phyloP scores from a whole-genome alignment of 2,797 vertebrate genomes.

The Trachurus trachurus region DNA sequence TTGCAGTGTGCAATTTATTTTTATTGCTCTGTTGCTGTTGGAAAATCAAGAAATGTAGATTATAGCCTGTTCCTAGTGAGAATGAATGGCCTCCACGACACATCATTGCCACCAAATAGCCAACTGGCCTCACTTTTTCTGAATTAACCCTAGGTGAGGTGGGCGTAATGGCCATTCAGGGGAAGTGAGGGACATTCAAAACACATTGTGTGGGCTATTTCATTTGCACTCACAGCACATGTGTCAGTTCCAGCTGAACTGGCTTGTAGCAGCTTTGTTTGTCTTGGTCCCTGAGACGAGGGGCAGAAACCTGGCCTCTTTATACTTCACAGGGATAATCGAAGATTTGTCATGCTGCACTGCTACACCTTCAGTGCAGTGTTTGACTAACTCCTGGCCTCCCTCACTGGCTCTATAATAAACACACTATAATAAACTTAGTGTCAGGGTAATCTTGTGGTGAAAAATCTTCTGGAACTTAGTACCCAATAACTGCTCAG shows the following conservation, averaged over 20 bases:
- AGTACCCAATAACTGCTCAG: conserved; percentile 51
- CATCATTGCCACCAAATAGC: conserved; percentile 70
- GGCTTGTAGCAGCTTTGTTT: conserved; percentile 67
- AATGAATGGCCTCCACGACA: conserved; percentile 61
- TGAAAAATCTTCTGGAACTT: conserved; percentile 61
- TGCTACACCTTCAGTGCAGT: conserved; percentile 62
- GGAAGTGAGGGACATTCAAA: conserved; percentile 74
- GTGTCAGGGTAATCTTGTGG: conserved; percentile 64
- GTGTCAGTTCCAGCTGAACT: conserved; percentile 73
- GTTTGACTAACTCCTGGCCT: conserved; percentile 42
- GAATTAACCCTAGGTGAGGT: conserved; percentile 73
- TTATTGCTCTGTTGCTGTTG: conserved; percentile 50
- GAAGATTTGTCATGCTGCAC: conserved; percentile 74
- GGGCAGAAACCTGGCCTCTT: conserved; percentile 57
- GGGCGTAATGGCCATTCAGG: conserved; percentile 70
- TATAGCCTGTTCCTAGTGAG: conserved; percentile 46
- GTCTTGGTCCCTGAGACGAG: conserved; percentile 62
- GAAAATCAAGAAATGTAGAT: conserved; percentile 66
- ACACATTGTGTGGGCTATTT: conserved; percentile 72
- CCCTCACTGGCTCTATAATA: conserved; percentile 33
- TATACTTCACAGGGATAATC: conserved; percentile 73
- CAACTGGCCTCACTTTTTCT: conserved; percentile 71
- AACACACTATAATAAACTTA: conserved; percentile 64
- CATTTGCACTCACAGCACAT: conserved; percentile 71
- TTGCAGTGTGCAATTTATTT: conserved; percentile 25